These are phyloP conservation scores for Archocentrus centrarchus DNA, from an alignment of 2,113 vertebrate genomes.

Conservation along the genomic window DNA sequence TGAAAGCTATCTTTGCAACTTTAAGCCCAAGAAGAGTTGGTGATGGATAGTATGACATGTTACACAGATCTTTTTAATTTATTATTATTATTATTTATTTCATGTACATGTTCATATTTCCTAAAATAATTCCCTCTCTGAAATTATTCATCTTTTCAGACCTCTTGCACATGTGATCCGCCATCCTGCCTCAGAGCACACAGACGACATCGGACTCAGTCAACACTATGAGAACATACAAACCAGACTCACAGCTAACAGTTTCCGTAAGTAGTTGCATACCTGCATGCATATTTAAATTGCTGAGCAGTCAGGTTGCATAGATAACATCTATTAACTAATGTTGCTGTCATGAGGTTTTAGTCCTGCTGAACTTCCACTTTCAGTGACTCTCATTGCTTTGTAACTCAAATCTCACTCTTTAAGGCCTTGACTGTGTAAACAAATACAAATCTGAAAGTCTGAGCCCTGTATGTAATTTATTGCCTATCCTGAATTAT, in stretches of 20 bases:
- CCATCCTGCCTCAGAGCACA: slow-evolving; percentile 88
- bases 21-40: background rate
- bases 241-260: slow-evolving; percentile 86
- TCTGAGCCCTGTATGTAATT: background rate
- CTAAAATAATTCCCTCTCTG: background rate
- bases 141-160: slow-evolving; percentile 79
- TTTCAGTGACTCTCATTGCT: background rate
- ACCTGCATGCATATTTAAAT: background rate
- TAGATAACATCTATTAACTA: background rate
- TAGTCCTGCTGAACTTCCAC: background rate
- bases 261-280: slow-evolving; percentile 88
- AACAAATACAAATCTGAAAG: background rate
- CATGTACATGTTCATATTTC: background rate
- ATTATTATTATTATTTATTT: background rate
- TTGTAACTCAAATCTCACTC: background rate
- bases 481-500: background rate
- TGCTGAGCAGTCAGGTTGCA: background rate
- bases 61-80: background rate
- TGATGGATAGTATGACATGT: background rate
- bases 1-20: background rate
- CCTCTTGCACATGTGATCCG: slow-evolving; percentile 96
- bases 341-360: background rate
- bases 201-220: slow-evolving; percentile 88
- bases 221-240: slow-evolving; percentile 95
- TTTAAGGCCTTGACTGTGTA: background rate